Conservation (phyloP, 2,113 vertebrate genomes). For the Erythrolamprus reginae region DNA sequence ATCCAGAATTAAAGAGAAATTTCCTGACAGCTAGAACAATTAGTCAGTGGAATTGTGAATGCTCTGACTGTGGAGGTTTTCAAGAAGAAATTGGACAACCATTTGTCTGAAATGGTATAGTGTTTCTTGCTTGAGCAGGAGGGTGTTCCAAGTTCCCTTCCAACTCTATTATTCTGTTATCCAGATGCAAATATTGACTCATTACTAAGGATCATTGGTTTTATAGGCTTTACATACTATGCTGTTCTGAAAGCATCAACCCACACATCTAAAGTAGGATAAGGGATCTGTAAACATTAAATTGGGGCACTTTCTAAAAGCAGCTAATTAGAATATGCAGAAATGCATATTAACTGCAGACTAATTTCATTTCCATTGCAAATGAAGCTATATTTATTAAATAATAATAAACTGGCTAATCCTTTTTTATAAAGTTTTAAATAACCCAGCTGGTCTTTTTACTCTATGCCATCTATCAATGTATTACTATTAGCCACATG, state of each 20-base stretch:
- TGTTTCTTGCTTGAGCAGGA: neutral
- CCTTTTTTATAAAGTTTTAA: neutral
- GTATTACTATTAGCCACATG: neutral
- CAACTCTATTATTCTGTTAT: neutral
- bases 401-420: slow-evolving; percentile 36
- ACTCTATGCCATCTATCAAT: slow-evolving; percentile 25
- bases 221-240: neutral
- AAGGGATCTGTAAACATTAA: slow-evolving; percentile 4
- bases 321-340: slow-evolving; percentile 43
- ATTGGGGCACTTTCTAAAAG: neutral
- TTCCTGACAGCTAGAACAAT: no score
- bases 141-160: neutral
- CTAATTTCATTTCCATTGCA: slow-evolving; percentile 67
- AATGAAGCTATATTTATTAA: slow-evolving; percentile 36
- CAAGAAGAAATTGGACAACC: neutral
- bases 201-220: neutral
- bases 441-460: neutral
- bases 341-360: slow-evolving; percentile 4
- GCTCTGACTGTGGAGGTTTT: neutral
- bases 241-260: neutral
- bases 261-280: neutral
- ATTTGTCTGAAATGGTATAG: neutral
- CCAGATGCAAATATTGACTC: neutral
- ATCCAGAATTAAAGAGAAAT: no score
- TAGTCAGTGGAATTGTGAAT: neutral